Percentiles rank a stretch among this genome's conserved stretches.
phyloP scores from a whole-genome alignment of 2,113 vertebrate species.

The Caracal caracal region DNA sequence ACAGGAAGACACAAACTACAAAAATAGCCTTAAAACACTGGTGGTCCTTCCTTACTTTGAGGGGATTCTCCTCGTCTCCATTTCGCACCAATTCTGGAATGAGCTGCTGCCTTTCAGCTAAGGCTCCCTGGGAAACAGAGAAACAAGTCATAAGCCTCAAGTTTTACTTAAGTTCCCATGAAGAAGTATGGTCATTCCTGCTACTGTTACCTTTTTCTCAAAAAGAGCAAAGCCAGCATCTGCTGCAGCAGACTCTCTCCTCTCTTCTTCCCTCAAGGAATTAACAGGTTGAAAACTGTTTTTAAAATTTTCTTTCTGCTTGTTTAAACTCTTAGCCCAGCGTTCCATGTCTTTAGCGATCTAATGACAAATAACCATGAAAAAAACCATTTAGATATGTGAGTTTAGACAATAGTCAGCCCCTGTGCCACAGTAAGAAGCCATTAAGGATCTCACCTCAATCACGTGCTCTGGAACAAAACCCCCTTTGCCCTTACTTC shows the following conservation, averaged over 20 bases:
- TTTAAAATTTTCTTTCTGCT: conserved; percentile 98
- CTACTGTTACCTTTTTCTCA: conserved; percentile 94
- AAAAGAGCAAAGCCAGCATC: conserved; percentile 97
- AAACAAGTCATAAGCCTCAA: background rate
- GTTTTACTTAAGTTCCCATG: background rate
- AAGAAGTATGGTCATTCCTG: background rate
- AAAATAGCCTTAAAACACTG: background rate
- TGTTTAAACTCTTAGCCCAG: conserved; percentile 99
- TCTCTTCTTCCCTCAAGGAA: conserved; percentile 92
- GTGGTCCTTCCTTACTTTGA: conserved; percentile 83
- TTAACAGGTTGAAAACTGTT: conserved; percentile 96
- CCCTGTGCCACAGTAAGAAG: background rate
- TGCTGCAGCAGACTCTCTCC: conserved; percentile 96
- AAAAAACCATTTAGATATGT: background rate
- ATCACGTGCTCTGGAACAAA: background rate
- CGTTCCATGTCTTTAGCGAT: conserved; percentile 99
- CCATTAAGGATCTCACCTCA: background rate
- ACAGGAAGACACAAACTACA: background rate
- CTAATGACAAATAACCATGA: conserved; percentile 81
- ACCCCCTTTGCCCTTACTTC: background rate
- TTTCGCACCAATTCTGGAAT: conserved; percentile 90
- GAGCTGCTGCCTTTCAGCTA: conserved; percentile 91
- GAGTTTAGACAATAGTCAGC: background rate
- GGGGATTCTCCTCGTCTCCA: conserved; percentile 90
- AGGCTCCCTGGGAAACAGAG: conserved; percentile 84